Evolutionary conservation across 2,113 vertebrate species (phyloP).

Genomic region (Muntiacus muntjak): DNA sequence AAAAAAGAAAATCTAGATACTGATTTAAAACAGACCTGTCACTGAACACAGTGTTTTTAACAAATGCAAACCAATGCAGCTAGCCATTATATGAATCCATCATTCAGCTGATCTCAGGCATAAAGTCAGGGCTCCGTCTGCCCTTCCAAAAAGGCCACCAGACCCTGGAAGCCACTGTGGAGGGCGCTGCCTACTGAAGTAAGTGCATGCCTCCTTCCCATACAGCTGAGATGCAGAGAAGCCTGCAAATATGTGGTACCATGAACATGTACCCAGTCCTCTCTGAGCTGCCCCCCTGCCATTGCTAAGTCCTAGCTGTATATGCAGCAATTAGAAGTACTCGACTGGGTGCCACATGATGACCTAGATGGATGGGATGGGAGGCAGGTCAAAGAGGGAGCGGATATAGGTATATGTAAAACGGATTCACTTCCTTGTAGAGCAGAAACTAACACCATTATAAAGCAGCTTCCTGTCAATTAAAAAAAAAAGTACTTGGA

Average conservation of each 20-base stretch:
- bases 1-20: not conserved
- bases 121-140: not conserved
- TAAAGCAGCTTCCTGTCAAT: not conserved
- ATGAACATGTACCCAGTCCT: not conserved
- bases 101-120: no score
- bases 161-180: rapidly evolving
- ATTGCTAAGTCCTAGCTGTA: not conserved
- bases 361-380: not conserved
- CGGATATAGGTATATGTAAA: not conserved
- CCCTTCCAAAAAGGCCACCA: rapidly evolving
- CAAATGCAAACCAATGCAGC: not conserved
- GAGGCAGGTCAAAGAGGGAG: not conserved
- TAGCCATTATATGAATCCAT: not conserved
- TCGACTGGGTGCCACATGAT: not conserved
- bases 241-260: not conserved
- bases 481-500: not conserved
- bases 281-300: not conserved
- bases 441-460: not conserved
- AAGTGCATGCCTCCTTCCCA: not conserved
- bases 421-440: not conserved
- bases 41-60: not conserved
- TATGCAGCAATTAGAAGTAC: not conserved
- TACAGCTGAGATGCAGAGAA: not conserved
- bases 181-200: not conserved
- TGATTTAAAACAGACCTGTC: not conserved